Conservation (phyloP, 2,888 invertebrate species). For the Dicycla oo region DNA sequence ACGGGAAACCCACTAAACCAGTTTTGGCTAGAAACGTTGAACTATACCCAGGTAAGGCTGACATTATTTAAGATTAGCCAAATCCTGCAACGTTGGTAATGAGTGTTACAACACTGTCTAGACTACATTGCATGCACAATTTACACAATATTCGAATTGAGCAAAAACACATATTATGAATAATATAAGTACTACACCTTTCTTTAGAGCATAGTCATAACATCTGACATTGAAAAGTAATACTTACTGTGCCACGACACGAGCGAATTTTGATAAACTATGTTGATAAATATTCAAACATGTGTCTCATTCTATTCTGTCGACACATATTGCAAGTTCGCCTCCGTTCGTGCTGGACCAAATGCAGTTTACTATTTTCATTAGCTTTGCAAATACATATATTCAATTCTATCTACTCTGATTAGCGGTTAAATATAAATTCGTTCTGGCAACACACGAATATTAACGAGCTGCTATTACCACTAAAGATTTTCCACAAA, state of each 20-base stretch:
- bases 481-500: not conserved
- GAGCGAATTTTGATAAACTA: not conserved
- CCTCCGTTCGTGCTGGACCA: constrained; percentile 24
- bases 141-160: not conserved
- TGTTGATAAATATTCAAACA: constrained; percentile 19
- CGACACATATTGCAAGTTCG: constrained; percentile 24
- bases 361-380: constrained; percentile 15
- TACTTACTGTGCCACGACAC: not conserved
- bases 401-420: not conserved
- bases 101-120: constrained; percentile 10
- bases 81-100: constrained; percentile 11
- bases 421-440: constrained; percentile 3
- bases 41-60: constrained; percentile 86
- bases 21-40: constrained; percentile 79
- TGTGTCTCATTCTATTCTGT: constrained; percentile 14
- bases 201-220: not conserved
- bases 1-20: constrained; percentile 88
- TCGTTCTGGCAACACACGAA: not conserved
- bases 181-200: not conserved
- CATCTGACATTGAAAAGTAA: constrained; percentile 6
- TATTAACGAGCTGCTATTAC: not conserved
- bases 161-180: not conserved
- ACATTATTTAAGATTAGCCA: constrained; percentile 27
- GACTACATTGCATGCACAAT: not conserved
- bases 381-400: constrained; percentile 16